These are phyloP conservation scores for Myanophis thanlyinensis DNA, from an alignment of 2,113 vertebrate genomes.

Conservation along the genomic window DNA sequence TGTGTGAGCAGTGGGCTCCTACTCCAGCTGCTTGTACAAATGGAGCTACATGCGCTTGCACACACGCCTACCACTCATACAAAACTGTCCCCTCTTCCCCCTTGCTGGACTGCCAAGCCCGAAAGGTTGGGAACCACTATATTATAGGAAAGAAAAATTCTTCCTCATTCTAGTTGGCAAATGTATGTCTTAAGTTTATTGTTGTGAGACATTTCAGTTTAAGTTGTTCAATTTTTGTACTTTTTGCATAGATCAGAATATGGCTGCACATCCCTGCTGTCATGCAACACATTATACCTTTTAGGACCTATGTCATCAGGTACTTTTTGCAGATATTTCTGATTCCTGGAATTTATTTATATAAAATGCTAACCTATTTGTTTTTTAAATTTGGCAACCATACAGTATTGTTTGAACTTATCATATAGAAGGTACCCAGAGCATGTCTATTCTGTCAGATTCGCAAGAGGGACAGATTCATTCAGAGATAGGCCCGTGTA, in stretches of 20 bases:
- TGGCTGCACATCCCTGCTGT: conserved; percentile 99
- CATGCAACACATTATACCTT: conserved; percentile 99
- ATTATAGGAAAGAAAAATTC: neutral
- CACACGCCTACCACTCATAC: neutral
- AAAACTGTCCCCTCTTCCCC: neutral
- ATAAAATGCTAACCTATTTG: neutral
- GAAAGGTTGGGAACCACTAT: neutral
- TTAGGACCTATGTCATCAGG: conserved; percentile 98
- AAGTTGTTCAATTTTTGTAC: conserved; percentile 47
- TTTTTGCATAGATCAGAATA: conserved; percentile 90
- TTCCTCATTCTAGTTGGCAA: neutral
- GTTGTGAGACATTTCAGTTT: neutral
- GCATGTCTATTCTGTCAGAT: neutral
- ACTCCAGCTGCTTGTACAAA: neutral
- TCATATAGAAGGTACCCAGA: neutral
- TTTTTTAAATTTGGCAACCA: neutral
- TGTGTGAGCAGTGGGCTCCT: neutral
- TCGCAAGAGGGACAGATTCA: neutral
- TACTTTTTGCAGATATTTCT: conserved; percentile 59
- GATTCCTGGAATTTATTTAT: conserved; percentile 19
- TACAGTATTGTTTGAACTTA: neutral
- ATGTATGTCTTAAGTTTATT: conserved; percentile 10
- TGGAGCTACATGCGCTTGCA: neutral
- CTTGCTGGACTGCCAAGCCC: neutral
- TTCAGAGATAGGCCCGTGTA: neutral